Conservation (phyloP, 30 jellyfish, hydroid and myxozoan genomes). For the Chrysaora quinquecirrha region DNA sequence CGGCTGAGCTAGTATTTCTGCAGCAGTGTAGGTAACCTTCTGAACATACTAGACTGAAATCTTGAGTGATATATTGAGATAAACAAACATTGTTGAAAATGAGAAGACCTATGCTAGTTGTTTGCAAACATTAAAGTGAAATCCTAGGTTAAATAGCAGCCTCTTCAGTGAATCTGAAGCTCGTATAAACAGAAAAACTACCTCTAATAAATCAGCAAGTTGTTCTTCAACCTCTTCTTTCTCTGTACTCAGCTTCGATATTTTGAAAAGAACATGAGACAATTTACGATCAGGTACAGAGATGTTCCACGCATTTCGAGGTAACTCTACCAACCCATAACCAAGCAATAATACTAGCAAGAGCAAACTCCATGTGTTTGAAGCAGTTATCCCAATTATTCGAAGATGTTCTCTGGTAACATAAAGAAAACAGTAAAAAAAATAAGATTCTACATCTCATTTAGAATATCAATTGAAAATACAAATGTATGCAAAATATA, state of each 20-base stretch:
- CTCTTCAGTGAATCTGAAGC: background rate
- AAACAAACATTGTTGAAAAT: background rate
- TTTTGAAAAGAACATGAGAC: constrained; percentile 84
- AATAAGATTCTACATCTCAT: too few relatives aligned
- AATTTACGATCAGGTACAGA: constrained; percentile 84
- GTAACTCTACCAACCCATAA: constrained; percentile 96
- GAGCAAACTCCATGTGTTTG: constrained; percentile 98
- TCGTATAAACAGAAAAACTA: background rate
- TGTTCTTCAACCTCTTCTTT: constrained; percentile 97
- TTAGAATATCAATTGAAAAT: background rate
- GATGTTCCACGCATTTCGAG: constrained; percentile 96
- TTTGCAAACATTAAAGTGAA: background rate
- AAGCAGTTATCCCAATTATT: constrained; percentile 97
- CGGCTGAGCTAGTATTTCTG: too few relatives aligned
- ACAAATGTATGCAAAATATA: too few relatives aligned
- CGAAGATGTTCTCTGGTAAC: constrained; percentile 75
- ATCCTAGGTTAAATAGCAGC: background rate
- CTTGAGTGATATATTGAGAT: background rate
- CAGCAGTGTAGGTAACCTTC: too few relatives aligned
- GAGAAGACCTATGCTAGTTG: too few relatives aligned
- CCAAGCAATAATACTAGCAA: constrained; percentile 94
- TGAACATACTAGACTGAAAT: too few relatives aligned
- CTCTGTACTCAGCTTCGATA: constrained; percentile 94
- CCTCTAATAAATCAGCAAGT: constrained; percentile 77
- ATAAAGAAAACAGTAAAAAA: background rate